phyloP scores from a whole-genome alignment of 2,888 invertebrate species.

The Spicauda simplicius region DNA sequence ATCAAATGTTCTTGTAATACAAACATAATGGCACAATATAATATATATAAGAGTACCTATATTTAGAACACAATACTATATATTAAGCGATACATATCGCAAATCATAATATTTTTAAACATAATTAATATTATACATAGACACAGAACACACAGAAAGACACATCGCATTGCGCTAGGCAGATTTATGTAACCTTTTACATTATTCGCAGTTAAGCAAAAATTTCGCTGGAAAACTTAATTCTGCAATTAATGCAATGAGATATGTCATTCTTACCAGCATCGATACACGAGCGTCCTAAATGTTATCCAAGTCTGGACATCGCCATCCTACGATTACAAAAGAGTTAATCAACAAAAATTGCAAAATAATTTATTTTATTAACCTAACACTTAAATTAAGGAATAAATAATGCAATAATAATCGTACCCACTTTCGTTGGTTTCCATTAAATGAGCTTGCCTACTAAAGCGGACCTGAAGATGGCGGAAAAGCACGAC shows the following conservation, averaged over 20 bases:
- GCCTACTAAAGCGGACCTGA: too few relatives aligned
- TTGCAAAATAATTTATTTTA: neutral
- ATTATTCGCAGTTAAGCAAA: slow-evolving; percentile 45
- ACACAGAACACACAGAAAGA: slow-evolving; percentile 38
- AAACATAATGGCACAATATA: neutral
- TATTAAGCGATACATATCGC: too few relatives aligned
- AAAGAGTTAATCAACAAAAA: slow-evolving; percentile 24
- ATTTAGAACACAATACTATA: neutral
- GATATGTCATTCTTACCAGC: slow-evolving; percentile 53
- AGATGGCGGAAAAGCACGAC: too few relatives aligned
- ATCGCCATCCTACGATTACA: slow-evolving; percentile 43
- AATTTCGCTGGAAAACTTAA: slow-evolving; percentile 15
- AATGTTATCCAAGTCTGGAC: neutral
- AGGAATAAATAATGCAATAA: neutral
- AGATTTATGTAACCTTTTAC: slow-evolving; percentile 27
- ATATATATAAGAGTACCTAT: neutral
- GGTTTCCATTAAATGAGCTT: too few relatives aligned
- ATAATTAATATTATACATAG: too few relatives aligned
- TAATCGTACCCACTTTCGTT: neutral
- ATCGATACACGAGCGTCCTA: slow-evolving; percentile 11
- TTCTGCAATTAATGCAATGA: slow-evolving; percentile 50
- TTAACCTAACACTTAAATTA: neutral
- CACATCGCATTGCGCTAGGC: slow-evolving; percentile 54
- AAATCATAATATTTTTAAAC: too few relatives aligned
- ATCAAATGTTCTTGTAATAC: neutral